Conservation (phyloP, 2,113 vertebrate species). For the Albula glossodonta region DNA sequence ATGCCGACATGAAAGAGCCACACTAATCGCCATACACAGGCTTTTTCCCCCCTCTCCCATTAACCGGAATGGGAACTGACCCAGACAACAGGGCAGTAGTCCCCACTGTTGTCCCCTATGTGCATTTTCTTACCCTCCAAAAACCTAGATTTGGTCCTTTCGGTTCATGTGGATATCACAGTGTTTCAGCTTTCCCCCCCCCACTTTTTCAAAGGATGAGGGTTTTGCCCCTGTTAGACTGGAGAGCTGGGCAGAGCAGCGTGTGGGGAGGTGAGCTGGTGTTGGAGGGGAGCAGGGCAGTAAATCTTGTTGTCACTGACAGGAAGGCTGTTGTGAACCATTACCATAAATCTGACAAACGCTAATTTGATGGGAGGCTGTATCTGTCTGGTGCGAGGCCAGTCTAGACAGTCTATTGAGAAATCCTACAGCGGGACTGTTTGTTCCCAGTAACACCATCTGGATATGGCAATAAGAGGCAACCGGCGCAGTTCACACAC, state of each 20-base stretch:
- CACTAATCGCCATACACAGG: conserved; percentile 75
- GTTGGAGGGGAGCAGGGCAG: conserved; percentile 65
- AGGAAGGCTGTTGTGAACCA: conserved; percentile 97
- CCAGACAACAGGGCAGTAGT: conserved; percentile 60
- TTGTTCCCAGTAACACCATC: conserved; percentile 97
- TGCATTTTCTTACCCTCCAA: neutral
- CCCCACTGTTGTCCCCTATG: conserved; percentile 31
- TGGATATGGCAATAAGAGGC: conserved; percentile 95
- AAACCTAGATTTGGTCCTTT: neutral
- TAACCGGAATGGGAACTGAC: conserved; percentile 70
- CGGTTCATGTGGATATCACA: no score
- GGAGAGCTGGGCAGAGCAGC: neutral
- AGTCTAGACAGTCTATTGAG: conserved; percentile 99
- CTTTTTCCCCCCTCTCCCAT: conserved; percentile 58
- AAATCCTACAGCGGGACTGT: conserved; percentile 92
- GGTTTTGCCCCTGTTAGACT: neutral
- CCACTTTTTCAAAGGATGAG: neutral
- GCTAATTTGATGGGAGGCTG: conserved; percentile 99
- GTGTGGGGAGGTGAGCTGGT: conserved; percentile 32
- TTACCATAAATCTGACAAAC: conserved; percentile 99
- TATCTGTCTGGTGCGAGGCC: conserved; percentile 98
- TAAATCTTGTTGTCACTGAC: conserved; percentile 99
- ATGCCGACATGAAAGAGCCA: conserved; percentile 83
- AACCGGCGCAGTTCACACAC: conserved; percentile 87
- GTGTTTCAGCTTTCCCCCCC: neutral